Evolutionary conservation across 2,113 vertebrate genomes (phyloP).

Genomic region (Vidua macroura): DNA sequence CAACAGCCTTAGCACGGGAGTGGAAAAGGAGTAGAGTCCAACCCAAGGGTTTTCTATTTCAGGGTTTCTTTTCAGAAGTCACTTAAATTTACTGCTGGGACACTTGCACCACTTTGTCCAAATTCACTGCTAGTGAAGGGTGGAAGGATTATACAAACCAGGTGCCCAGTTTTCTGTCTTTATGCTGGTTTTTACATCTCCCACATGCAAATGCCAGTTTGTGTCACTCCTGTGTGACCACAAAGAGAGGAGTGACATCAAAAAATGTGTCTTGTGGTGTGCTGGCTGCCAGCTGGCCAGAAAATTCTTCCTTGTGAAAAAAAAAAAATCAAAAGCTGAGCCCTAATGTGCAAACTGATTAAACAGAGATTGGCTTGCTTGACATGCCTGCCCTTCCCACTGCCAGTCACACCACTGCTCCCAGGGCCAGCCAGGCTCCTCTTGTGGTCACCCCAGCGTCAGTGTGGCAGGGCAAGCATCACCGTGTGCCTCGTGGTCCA

Average conservation of each 20-base stretch:
- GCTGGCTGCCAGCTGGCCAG: background rate
- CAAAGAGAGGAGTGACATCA: background rate
- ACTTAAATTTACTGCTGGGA: background rate
- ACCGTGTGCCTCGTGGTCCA: background rate
- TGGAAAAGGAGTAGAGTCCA: background rate
- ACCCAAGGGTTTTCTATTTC: background rate
- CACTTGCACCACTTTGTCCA: fast-evolving
- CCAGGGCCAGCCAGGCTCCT: background rate
- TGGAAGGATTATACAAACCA: background rate
- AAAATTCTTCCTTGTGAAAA: background rate
- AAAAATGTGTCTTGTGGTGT: background rate
- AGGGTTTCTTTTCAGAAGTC: background rate
- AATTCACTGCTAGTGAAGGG: background rate
- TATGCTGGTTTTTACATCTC: background rate
- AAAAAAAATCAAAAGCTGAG: background rate
- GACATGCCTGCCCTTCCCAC: background rate
- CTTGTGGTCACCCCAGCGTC: background rate
- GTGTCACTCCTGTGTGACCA: fast-evolving
- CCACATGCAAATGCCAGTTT: background rate
- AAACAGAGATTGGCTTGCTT: background rate
- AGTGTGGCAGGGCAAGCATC: background rate
- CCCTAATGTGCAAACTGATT: background rate
- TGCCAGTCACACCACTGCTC: background rate
- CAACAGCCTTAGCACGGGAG: background rate
- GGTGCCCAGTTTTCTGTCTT: background rate